A percentile compares a stretch with the other conserved stretches of the same genome.
These are phyloP conservation scores for Geotrupes spiniger DNA, from an alignment of 2,888 invertebrate genomes.

Conservation along the genomic window DNA sequence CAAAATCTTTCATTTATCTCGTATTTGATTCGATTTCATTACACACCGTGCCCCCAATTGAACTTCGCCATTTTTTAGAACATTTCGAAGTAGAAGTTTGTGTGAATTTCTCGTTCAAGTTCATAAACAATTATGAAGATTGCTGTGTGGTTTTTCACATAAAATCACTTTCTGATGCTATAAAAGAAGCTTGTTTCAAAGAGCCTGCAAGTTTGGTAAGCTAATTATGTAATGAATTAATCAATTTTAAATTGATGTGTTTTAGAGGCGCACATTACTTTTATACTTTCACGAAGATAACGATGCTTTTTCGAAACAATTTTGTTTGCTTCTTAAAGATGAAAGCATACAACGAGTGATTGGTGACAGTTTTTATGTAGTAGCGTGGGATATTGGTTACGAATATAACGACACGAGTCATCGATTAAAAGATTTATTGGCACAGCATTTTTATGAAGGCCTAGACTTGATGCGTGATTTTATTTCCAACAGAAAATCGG, in stretches of 20 bases:
- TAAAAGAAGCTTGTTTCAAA: background rate
- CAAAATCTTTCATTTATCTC: too few species aligned
- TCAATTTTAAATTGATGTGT: conserved; percentile 3
- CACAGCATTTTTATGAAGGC: conserved; percentile 7
- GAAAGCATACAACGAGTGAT: conserved; percentile 30
- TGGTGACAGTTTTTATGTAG: conserved; percentile 31
- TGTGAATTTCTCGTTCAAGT: background rate
- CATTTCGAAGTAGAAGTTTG: background rate
- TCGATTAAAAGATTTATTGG: conserved; percentile 25
- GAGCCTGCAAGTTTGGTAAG: conserved; percentile 10
- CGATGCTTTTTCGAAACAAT: conserved; percentile 33
- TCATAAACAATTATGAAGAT: background rate
- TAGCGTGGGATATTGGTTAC: conserved; percentile 40
- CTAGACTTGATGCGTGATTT: conserved; percentile 23
- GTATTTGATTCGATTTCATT: too few species aligned
- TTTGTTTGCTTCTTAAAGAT: conserved; percentile 31
- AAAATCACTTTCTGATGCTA: background rate
- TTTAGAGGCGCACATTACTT: conserved; percentile 34
- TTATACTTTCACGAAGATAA: conserved; percentile 38
- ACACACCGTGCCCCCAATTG: too few species aligned
- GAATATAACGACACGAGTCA: conserved; percentile 32
- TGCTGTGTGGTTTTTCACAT: background rate
- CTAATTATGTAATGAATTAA: background rate
- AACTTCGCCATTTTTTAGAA: too few species aligned
- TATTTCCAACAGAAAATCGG: conserved; percentile 25